Conservation (phyloP, 2,888 invertebrate species). For the Julus scanicus region DNA sequence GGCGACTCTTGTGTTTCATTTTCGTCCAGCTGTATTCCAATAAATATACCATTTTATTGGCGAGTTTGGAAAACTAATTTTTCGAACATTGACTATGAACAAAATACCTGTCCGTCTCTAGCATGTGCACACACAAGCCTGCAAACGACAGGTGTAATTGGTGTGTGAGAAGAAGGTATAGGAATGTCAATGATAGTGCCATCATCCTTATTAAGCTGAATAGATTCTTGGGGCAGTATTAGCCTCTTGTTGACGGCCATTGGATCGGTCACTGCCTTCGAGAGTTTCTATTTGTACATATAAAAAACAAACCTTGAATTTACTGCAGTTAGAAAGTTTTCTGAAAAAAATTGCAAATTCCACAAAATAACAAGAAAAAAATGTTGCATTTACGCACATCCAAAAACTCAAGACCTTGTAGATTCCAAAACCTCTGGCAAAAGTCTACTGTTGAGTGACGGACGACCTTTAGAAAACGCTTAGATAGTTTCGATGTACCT, state of each 20-base stretch:
- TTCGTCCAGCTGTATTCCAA: not conserved
- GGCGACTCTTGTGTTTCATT: not conserved
- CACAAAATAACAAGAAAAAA: not conserved
- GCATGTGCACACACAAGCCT: not conserved
- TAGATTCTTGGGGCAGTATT: not conserved
- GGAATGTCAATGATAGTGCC: not conserved
- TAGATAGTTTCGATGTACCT: not conserved
- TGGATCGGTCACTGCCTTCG: not conserved
- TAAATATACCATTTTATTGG: no score
- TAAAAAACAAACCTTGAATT: no score
- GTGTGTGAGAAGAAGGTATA: not conserved
- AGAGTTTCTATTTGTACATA: not conserved
- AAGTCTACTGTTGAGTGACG: not conserved
- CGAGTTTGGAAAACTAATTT: no score
- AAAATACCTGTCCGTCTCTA: not conserved
- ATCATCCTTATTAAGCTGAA: not conserved
- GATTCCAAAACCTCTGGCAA: constrained; percentile 8
- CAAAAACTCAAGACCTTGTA: not conserved
- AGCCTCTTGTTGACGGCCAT: not conserved
- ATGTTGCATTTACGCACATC: not conserved
- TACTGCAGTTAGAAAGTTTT: no score
- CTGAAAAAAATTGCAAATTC: no score
- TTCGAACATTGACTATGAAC: no score
- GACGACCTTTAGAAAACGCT: not conserved
- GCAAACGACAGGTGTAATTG: not conserved